Conservation (phyloP, 1,140 invertebrate species). For the Drosophila suzukii region DNA sequence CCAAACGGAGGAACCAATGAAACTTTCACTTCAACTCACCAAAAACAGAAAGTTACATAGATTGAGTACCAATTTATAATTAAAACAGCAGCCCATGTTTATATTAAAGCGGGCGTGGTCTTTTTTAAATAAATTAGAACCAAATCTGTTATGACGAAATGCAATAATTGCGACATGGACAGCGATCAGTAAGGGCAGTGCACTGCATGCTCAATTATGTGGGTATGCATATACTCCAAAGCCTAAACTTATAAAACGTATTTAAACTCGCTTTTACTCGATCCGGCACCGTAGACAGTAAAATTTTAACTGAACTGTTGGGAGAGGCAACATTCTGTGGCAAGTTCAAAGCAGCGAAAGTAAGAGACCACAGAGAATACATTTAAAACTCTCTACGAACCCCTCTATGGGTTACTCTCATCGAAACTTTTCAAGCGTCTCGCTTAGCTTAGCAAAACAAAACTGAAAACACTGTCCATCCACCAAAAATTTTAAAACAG, state of each 20-base stretch:
- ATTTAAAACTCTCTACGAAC: not conserved
- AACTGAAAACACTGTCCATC: conserved; percentile 22
- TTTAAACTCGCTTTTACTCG: conserved; percentile 1
- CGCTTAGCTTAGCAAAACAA: conserved; percentile 44
- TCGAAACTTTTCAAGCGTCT: conserved; percentile 21
- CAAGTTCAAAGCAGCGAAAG: conserved; percentile 45
- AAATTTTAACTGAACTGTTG: conserved; percentile 13
- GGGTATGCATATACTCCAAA: not conserved
- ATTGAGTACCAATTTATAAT: conserved; percentile 78
- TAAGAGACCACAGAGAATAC: conserved; percentile 19
- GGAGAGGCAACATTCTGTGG: conserved; percentile 22
- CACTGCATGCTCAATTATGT: not conserved
- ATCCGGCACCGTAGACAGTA: not conserved
- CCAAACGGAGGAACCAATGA: not conserved
- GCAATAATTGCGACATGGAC: conserved; percentile 6
- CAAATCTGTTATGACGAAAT: conserved; percentile 9
- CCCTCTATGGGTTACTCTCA: conserved; percentile 1
- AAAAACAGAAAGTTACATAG: conserved; percentile 79
- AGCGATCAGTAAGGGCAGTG: not conserved
- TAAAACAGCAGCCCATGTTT: conserved; percentile 68
- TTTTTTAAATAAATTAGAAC: conserved; percentile 36
- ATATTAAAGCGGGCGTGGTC: conserved; percentile 6
- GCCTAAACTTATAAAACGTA: not conserved
- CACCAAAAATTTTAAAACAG: not conserved
- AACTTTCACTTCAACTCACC: conserved; percentile 53